These are phyloP conservation scores for Netelia fuscicornis DNA, from an alignment of 2,888 invertebrate genomes.

Conservation along the genomic window DNA sequence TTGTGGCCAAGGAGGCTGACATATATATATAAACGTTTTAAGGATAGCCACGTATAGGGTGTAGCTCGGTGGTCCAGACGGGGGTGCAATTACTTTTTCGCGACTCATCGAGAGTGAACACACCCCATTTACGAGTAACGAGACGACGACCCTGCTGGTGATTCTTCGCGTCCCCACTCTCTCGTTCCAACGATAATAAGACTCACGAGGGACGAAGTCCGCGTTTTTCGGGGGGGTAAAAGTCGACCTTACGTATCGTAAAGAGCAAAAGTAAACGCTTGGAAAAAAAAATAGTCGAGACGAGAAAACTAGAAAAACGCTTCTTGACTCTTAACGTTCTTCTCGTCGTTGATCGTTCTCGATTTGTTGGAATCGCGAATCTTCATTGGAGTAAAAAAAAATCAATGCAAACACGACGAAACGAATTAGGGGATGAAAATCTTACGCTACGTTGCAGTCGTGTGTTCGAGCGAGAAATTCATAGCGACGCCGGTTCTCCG, in stretches of 20 bases:
- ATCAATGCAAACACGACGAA: not conserved
- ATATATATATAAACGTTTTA: slow-evolving; percentile 11
- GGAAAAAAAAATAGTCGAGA: not conserved
- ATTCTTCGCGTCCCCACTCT: slow-evolving; percentile 5
- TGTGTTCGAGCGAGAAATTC: too few species aligned
- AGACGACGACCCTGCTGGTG: not conserved
- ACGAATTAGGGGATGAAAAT: not conserved
- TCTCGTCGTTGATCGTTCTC: slow-evolving; percentile 30
- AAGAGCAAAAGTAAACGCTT: slow-evolving; percentile 16
- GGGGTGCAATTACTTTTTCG: slow-evolving; percentile 4
- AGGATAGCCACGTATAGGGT: not conserved
- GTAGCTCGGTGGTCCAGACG: slow-evolving; percentile 32
- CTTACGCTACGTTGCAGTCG: not conserved
- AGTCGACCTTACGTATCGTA: not conserved
- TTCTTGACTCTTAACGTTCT: not conserved
- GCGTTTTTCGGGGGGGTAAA: slow-evolving; percentile 18
- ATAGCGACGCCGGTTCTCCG: not conserved
- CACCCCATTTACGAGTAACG: not conserved
- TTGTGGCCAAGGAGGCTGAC: slow-evolving; percentile 19
- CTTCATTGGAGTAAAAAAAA: not conserved
- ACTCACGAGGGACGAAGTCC: not conserved
- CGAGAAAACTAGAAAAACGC: slow-evolving; percentile 22
- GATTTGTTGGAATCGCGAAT: slow-evolving; percentile 20
- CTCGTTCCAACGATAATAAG: slow-evolving; percentile 35
- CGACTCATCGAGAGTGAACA: not conserved